phyloP scores from a whole-genome alignment of 1,140 invertebrate species.

The Leptinotarsa undecemlineata region DNA sequence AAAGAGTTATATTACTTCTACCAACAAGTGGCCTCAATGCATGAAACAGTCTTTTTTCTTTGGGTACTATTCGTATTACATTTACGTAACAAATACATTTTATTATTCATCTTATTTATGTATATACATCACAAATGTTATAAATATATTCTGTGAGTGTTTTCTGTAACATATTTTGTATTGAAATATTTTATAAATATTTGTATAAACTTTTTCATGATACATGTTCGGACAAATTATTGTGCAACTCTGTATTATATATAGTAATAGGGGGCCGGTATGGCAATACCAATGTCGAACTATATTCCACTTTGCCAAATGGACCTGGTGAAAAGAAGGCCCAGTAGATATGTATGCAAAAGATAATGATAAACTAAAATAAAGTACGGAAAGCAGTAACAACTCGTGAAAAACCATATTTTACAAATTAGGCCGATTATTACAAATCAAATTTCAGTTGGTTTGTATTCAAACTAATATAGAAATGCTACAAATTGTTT shows the following conservation, averaged over 20 bases:
- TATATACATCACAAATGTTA: constrained; percentile 1
- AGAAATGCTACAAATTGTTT: too few species aligned
- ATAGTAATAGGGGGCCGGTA: not conserved
- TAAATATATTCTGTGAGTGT: not conserved
- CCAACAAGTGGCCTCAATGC: too few species aligned
- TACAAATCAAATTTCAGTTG: too few species aligned
- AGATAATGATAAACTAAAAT: not conserved
- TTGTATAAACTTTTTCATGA: not conserved
- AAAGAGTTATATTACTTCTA: too few species aligned
- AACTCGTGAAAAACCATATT: too few species aligned
- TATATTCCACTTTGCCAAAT: not conserved
- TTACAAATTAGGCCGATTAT: too few species aligned
- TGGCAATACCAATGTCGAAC: not conserved
- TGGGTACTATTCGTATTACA: too few species aligned
- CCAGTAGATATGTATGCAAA: not conserved
- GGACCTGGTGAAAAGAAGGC: not conserved
- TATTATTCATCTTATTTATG: not conserved
- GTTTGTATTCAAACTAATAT: too few species aligned
- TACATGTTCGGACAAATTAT: not conserved
- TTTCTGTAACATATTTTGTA: not conserved
- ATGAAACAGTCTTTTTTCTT: too few species aligned
- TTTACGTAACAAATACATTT: too few species aligned
- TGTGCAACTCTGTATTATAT: not conserved
- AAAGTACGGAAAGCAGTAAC: not conserved
- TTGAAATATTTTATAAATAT: constrained; percentile 5